These are phyloP conservation scores for Drosophila trapezifrons DNA, from an alignment of 1,140 invertebrate genomes.

Conservation along the genomic window DNA sequence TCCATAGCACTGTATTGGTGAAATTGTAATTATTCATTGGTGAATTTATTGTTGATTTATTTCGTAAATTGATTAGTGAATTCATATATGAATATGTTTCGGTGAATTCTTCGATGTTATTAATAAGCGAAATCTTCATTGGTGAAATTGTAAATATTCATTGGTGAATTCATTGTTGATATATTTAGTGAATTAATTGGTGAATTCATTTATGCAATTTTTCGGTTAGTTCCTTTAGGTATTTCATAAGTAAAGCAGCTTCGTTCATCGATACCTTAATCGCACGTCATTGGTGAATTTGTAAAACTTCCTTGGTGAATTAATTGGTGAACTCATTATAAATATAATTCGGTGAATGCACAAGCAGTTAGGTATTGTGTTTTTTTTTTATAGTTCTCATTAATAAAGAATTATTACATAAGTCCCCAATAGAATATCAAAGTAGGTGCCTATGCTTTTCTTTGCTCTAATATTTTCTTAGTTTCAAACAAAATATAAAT, in stretches of 20 bases:
- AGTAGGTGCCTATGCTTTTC: background rate
- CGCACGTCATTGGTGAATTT: background rate
- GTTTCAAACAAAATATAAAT: slow-evolving; percentile 6
- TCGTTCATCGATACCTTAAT: no score
- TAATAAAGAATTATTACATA: slow-evolving; percentile 8
- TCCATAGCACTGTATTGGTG: background rate
- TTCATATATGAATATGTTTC: no score
- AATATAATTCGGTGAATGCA: background rate
- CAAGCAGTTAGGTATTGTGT: no score
- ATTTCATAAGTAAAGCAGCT: no score
- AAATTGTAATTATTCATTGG: no score
- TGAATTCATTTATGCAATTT: background rate
- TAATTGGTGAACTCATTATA: background rate
- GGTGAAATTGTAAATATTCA: no score
- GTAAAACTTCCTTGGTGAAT: background rate
- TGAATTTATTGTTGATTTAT: background rate
- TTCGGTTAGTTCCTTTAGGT: no score
- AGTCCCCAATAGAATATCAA: background rate
- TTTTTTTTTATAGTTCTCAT: no score
- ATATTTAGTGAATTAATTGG: background rate
- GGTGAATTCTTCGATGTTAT: no score
- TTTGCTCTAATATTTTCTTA: slow-evolving; percentile 9
- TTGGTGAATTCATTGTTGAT: background rate
- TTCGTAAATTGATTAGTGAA: background rate
- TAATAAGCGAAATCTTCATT: no score